Percentiles rank a stretch among this genome's conserved stretches.
phyloP scores from a whole-genome alignment of 2,113 vertebrate species.

The Piprites chloris region DNA sequence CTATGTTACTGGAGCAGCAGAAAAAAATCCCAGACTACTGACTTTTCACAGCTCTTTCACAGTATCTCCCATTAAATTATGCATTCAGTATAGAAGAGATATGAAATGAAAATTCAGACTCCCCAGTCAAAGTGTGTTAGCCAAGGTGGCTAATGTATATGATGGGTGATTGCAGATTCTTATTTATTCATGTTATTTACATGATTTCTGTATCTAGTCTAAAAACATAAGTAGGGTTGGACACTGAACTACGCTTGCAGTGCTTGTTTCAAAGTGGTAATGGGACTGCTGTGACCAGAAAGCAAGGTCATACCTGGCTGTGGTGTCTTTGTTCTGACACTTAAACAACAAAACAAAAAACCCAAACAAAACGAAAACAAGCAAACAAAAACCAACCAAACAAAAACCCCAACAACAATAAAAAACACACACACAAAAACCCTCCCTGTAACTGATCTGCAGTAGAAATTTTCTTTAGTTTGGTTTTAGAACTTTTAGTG shows the following conservation, averaged over 20 bases:
- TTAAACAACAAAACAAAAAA: neutral
- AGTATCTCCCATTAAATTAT: neutral
- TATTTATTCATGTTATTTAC: neutral
- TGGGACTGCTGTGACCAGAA: neutral
- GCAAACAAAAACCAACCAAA: too few relatives aligned
- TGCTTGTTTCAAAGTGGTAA: neutral
- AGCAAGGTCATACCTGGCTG: neutral
- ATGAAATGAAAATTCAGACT: neutral
- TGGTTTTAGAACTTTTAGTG: neutral
- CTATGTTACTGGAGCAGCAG: neutral
- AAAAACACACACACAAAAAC: too few relatives aligned
- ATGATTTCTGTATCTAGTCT: neutral
- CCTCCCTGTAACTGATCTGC: neutral
- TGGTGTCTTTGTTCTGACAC: neutral
- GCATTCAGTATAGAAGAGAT: neutral
- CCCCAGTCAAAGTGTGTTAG: neutral
- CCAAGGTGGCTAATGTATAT: neutral
- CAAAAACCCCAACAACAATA: too few relatives aligned
- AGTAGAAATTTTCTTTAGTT: neutral
- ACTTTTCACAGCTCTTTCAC: neutral
- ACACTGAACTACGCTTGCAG: neutral
- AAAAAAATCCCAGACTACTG: neutral
- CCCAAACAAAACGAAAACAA: too few relatives aligned
- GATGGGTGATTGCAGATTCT: neutral
- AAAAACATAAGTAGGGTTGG: rapidly evolving